phyloP scores from a whole-genome alignment of 2,797 vertebrate species.

The Clarias fuscus region DNA sequence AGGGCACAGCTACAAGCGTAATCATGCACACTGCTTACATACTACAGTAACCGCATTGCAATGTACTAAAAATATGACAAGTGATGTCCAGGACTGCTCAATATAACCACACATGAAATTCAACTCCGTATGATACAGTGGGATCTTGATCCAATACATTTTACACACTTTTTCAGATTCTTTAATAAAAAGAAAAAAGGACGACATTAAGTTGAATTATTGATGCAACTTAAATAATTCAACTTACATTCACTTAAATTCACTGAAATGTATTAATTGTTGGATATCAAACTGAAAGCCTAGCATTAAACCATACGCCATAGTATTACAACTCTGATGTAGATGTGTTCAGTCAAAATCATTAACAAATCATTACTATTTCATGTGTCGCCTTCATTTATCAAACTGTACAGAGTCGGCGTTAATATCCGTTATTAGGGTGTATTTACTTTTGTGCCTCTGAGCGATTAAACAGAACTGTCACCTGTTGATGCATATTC shows the following conservation, averaged over 20 bases:
- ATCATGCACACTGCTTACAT: neutral
- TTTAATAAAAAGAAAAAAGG: too few species aligned
- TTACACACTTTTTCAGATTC: neutral
- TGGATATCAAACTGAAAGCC: neutral
- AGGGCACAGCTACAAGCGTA: neutral
- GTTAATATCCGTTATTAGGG: neutral
- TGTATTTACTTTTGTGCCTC: neutral
- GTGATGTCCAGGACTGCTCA: neutral
- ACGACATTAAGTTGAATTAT: neutral
- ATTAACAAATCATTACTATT: neutral
- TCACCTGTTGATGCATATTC: neutral
- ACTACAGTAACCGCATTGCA: neutral
- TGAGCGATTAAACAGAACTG: neutral
- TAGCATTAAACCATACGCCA: neutral
- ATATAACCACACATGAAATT: neutral
- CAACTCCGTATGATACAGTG: neutral
- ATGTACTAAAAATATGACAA: neutral
- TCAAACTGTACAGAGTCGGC: neutral
- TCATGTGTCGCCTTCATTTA: neutral
- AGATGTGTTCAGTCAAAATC: neutral
- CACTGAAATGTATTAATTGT: neutral
- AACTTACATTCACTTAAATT: neutral
- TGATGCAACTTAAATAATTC: neutral
- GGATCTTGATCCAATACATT: neutral
- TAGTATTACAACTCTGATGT: neutral